Conservation (phyloP, 2,113 vertebrate species). For the Poecilia latipinna region DNA sequence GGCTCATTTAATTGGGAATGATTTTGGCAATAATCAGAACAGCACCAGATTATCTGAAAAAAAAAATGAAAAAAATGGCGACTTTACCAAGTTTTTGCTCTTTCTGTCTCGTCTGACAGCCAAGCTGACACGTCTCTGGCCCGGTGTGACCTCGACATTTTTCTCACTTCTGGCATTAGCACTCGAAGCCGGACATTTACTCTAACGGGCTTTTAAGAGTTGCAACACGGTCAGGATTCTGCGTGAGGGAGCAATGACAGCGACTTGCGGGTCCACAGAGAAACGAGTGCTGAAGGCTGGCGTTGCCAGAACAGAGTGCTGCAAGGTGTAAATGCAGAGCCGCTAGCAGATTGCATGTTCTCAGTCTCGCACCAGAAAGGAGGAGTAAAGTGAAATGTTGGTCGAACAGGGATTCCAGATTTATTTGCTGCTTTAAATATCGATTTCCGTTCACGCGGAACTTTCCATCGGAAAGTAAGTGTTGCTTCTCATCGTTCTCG, state of each 20-base stretch:
- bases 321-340: slow-evolving; percentile 68
- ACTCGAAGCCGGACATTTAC: slow-evolving; percentile 46
- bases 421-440: background rate
- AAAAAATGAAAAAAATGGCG: background rate
- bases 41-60: too few species aligned
- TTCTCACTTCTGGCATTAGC: slow-evolving; percentile 26
- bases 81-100: background rate
- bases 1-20: background rate
- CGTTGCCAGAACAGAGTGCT: slow-evolving; percentile 29
- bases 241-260: slow-evolving; percentile 65
- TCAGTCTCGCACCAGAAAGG: slow-evolving; percentile 66
- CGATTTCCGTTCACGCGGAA: slow-evolving; percentile 4
- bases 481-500: background rate
- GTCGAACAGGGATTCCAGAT: slow-evolving; percentile 30
- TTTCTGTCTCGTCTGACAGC: background rate
- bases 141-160: slow-evolving; percentile 4
- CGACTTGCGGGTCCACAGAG: slow-evolving; percentile 56
- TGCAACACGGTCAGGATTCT: slow-evolving; percentile 37
- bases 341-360: slow-evolving; percentile 68
- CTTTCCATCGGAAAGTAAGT: background rate
- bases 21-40: background rate
- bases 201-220: slow-evolving; percentile 71
- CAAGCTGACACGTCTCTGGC: background rate
- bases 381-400: slow-evolving; percentile 37
- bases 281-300: slow-evolving; percentile 34